Conservation (phyloP, 2,113 vertebrate species). For the Tragelaphus buxtoni region DNA sequence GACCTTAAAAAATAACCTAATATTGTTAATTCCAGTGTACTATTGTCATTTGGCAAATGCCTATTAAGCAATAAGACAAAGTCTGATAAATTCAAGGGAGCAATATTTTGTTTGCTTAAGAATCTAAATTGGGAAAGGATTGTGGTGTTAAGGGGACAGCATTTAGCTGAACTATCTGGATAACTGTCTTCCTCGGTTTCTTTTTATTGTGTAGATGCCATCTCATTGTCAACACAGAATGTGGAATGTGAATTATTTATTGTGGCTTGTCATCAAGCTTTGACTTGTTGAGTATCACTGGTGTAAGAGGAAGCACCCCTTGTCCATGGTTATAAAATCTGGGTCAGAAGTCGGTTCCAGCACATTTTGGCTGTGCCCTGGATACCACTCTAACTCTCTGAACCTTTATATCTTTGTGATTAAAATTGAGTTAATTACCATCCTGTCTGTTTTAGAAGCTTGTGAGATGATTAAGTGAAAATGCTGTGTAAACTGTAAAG, state of each 20-base stretch:
- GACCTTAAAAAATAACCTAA: not conserved
- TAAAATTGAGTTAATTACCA: conserved; percentile 4
- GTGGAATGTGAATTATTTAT: not conserved
- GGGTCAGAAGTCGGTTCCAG: not conserved
- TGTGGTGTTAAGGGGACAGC: not conserved
- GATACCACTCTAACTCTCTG: not conserved
- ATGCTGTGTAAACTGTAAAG: conserved; percentile 9
- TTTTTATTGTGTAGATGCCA: not conserved
- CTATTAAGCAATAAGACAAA: not conserved
- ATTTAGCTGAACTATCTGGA: not conserved
- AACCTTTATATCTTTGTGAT: not conserved
- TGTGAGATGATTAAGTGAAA: conserved; percentile 29
- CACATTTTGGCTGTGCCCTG: not conserved
- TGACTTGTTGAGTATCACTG: not conserved
- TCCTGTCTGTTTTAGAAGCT: conserved; percentile 7
- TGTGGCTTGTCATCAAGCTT: not conserved
- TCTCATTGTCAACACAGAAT: not conserved
- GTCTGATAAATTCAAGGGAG: not conserved
- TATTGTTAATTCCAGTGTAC: not conserved
- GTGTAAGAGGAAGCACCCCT: not conserved
- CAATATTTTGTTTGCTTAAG: not conserved
- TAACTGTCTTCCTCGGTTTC: not conserved
- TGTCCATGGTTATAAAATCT: not conserved
- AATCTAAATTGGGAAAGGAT: not conserved
- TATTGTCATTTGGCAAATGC: not conserved